A percentile compares a stretch with the other conserved stretches of the same genome.
Evolutionary conservation across 1,140 invertebrate genomes (phyloP).

Genomic region (Capitella teleta): DNA sequence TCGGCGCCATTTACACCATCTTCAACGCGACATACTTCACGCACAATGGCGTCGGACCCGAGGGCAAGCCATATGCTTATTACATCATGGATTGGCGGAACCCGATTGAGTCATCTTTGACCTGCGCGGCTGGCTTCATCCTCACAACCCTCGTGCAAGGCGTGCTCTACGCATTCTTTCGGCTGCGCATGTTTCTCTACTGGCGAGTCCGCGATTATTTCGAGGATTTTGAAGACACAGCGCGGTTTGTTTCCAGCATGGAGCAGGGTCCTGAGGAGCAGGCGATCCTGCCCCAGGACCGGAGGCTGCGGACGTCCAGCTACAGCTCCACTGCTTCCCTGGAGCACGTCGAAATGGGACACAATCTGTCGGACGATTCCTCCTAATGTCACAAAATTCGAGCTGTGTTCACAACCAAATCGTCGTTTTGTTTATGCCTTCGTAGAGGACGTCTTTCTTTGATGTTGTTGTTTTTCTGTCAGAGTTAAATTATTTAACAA

Average conservation of each 20-base stretch:
- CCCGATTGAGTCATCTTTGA: slow-evolving; percentile 11
- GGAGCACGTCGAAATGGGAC: too few relatives aligned
- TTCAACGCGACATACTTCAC: slow-evolving; percentile 36
- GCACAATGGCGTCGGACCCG: slow-evolving; percentile 25
- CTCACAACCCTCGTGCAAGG: not conserved
- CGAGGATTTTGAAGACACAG: not conserved
- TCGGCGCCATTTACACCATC: slow-evolving; percentile 30
- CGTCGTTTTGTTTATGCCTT: too few relatives aligned
- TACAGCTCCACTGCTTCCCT: not conserved
- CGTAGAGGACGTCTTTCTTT: too few relatives aligned
- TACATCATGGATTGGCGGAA: slow-evolving; percentile 33
- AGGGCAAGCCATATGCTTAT: slow-evolving; percentile 24
- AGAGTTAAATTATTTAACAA: too few relatives aligned
- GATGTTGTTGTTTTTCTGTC: too few relatives aligned
- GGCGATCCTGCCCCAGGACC: not conserved
- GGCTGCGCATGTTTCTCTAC: not conserved
- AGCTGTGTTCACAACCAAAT: too few relatives aligned
- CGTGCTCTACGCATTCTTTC: not conserved
- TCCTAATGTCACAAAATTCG: too few relatives aligned
- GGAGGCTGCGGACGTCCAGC: not conserved
- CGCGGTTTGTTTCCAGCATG: not conserved
- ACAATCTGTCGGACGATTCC: too few relatives aligned
- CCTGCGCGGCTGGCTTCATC: not conserved
- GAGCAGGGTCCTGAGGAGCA: not conserved
- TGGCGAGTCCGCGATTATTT: not conserved